Conservation (phyloP, 2,888 invertebrate genomes). For the Phalera bucephala region DNA sequence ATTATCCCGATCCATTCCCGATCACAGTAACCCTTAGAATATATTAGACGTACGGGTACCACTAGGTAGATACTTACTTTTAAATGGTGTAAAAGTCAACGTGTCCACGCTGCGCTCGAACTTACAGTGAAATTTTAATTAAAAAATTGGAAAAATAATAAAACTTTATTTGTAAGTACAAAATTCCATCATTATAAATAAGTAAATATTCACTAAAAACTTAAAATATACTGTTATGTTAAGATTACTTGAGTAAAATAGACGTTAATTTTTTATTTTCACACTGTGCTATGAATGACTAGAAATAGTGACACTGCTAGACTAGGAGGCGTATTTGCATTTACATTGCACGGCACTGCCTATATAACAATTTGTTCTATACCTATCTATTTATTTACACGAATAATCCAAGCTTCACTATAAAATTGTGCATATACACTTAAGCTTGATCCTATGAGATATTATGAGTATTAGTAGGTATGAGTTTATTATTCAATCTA, state of each 20-base stretch:
- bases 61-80: no score
- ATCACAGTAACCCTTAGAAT: no score
- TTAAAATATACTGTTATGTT: slow-evolving; percentile 1
- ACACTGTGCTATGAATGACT: slow-evolving; percentile 1
- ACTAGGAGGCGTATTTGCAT: slow-evolving; percentile 16
- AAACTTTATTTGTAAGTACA: not conserved
- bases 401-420: slow-evolving; percentile 8
- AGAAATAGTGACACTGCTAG: not conserved
- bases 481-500: no score
- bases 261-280: not conserved
- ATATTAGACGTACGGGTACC: no score
- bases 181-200: not conserved
- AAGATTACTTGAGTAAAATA: not conserved
- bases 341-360: slow-evolving; percentile 42
- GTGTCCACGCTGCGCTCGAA: no score
- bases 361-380: slow-evolving; percentile 19
- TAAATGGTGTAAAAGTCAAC: no score
- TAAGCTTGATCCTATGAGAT: no score
- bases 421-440: no score
- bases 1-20: no score
- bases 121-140: no score
- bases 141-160: not conserved
- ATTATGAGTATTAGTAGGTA: no score
- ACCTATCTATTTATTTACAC: slow-evolving; percentile 22
- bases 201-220: slow-evolving; percentile 2